Base-by-base conservation (phyloP, 37 sponge, comb jelly and placozoan species). In the Petrosia ficiformis region DNA sequence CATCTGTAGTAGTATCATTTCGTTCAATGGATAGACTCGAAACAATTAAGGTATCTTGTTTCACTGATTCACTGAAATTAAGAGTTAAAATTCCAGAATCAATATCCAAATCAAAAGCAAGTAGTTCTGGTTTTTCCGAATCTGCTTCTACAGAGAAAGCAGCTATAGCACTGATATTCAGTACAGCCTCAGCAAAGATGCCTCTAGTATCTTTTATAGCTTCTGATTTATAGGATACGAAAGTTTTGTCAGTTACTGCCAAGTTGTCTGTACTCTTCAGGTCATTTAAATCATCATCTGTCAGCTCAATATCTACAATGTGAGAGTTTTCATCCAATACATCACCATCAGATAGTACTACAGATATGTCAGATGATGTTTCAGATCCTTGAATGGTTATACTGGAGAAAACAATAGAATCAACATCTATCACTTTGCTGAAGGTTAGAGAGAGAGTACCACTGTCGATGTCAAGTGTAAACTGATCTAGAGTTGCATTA, bases 61-160 rank as follows among this genome's bases (percentile, higher is more conserved):
- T 78, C 39, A 95, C 90, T 42, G 96, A 74, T 71, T 95, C 96
- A 79, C 64, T 80, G 39, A 95, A 95, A 42, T 70, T 81, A 1
- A 95, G 73, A 24, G 79, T 91, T 31, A 95, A 14, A n/a, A 43
- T 61, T 24, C 91, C 92, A 24, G 67, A 65, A 66, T 95, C 71
- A 69, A 95, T 70, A 77, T 95, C 90, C 43, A 95, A 59, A 8
- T 73, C 71, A 59, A 44, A 80, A 32, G 28, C 34, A 0, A 26
- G 0, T 26, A 94, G 60, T 16, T 5, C 25, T 24, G 93, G 89
- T 4, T 59, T 37, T 14, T 76, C 74, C 2, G 25, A 40, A 57
- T 95, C 96, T n/a, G 5, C n/a, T 37, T 58, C 80, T 54, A 86
- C 79, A 16, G 42, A 37, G 16, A 1, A 35, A 31, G 89, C 96